These are phyloP conservation scores for Asobara japonica DNA, from an alignment of 1,140 invertebrate species.

Conservation along the genomic window DNA sequence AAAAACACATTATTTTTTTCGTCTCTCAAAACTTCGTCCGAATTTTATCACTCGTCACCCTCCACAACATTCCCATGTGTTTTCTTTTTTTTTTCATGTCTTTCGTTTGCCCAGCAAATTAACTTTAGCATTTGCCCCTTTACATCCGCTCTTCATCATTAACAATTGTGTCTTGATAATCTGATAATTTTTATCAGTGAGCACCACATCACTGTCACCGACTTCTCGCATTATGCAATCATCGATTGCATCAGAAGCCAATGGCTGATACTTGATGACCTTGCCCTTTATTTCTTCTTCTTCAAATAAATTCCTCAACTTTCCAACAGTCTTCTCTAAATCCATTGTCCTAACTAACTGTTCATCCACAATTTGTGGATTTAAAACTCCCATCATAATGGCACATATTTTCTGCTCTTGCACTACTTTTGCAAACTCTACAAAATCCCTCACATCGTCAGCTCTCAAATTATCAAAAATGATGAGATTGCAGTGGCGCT, in stretches of 20 bases:
- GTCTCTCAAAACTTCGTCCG: not conserved
- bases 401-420: constrained; percentile 30
- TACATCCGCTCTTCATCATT: constrained; percentile 53
- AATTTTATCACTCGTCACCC: not conserved
- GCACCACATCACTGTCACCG: constrained; percentile 31
- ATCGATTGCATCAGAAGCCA: constrained; percentile 43
- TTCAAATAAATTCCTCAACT: constrained; percentile 39
- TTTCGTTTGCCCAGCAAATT: constrained; percentile 38
- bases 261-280: constrained; percentile 42
- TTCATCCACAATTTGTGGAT: constrained; percentile 44
- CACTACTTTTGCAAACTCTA: constrained; percentile 36
- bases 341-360: constrained; percentile 42
- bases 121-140: constrained; percentile 58
- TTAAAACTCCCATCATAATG: constrained; percentile 51
- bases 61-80: not conserved
- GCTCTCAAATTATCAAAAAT: constrained; percentile 56
- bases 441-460: constrained; percentile 40
- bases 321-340: constrained; percentile 35
- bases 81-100: constrained; percentile 12
- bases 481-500: constrained; percentile 49
- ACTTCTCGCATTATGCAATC: constrained; percentile 53
- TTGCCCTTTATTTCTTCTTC: constrained; percentile 36
- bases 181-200: constrained; percentile 42
- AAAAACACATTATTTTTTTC: not conserved
- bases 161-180: constrained; percentile 45